Conservation (phyloP, 2,113 vertebrate species). For the Sebastes schlegelii region DNA sequence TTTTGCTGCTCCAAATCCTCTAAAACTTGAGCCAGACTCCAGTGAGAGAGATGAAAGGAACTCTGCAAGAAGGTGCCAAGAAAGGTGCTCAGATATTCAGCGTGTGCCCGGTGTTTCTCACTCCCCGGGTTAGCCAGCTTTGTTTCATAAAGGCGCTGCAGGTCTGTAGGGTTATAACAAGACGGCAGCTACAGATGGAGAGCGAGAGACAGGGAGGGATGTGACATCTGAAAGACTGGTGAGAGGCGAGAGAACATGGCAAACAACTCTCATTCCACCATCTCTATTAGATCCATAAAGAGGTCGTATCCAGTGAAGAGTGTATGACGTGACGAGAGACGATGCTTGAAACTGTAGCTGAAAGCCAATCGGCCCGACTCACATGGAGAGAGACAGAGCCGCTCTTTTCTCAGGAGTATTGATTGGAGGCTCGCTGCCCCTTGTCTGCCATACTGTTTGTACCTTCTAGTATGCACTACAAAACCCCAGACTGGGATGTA, state of each 20-base stretch:
- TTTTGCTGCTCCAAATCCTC: conserved; percentile 5
- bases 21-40: conserved; percentile 47
- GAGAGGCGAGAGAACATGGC: conserved; percentile 43
- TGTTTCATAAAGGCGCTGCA: conserved; percentile 24
- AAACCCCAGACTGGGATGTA: conserved; percentile 33
- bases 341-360: conserved; percentile 57
- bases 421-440: conserved; percentile 59
- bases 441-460: conserved; percentile 46
- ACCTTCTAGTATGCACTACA: conserved; percentile 38
- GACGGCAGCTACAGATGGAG: conserved; percentile 37
- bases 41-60: conserved; percentile 44
- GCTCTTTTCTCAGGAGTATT: conserved; percentile 71
- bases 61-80: conserved; percentile 44
- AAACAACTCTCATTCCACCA: not conserved
- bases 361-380: conserved; percentile 68
- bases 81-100: conserved; percentile 58
- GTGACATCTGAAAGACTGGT: conserved; percentile 10
- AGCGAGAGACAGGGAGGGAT: not conserved
- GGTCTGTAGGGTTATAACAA: conserved; percentile 37
- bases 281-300: conserved; percentile 9
- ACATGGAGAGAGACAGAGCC: conserved; percentile 44
- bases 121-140: not conserved
- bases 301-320: not conserved
- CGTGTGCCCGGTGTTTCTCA: conserved; percentile 19
- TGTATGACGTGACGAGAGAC: conserved; percentile 26